Percentiles rank a stretch among this genome's conserved stretches.
phyloP scores from a whole-genome alignment of 2,113 vertebrate genomes.

The Caranx melampygus region DNA sequence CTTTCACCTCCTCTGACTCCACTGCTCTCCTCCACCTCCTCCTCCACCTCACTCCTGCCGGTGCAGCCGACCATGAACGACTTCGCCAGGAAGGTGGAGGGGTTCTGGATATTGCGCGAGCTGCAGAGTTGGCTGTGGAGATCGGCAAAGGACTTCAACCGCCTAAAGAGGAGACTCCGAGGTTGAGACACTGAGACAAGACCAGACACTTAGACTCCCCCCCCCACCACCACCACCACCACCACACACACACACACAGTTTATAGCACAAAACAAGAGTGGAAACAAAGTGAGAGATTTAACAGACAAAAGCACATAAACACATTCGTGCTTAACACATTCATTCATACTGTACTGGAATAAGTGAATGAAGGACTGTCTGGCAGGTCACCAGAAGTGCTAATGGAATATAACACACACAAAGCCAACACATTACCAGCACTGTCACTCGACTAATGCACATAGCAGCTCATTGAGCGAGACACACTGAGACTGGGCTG shows the following conservation, averaged over 20 bases:
- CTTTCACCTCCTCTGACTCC: conserved; percentile 66
- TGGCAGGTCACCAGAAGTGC: conserved; percentile 59
- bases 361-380: conserved; percentile 61
- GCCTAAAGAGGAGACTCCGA: conserved; percentile 91
- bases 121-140: conserved; percentile 98
- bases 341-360: conserved; percentile 71
- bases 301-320: conserved; percentile 47
- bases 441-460: conserved; percentile 55
- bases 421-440: conserved; percentile 63
- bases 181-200: conserved; percentile 62
- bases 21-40: conserved; percentile 52
- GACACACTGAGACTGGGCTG: conserved; percentile 52
- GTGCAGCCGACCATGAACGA: conserved; percentile 84
- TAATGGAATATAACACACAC: conserved; percentile 72
- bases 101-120: conserved; percentile 97
- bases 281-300: conserved; percentile 35
- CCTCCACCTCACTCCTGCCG: conserved; percentile 66
- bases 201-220: conserved; percentile 17
- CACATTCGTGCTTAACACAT: conserved; percentile 33
- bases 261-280: conserved; percentile 55
- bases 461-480: conserved; percentile 72
- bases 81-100: conserved; percentile 95
- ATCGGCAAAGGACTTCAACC: conserved; percentile 97
- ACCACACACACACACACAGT: conserved; percentile 29
- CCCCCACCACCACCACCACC: conserved; percentile 22